Evolutionary conservation across 2,797 vertebrate species (phyloP).

Genomic region (Protosalanx chinensis): DNA sequence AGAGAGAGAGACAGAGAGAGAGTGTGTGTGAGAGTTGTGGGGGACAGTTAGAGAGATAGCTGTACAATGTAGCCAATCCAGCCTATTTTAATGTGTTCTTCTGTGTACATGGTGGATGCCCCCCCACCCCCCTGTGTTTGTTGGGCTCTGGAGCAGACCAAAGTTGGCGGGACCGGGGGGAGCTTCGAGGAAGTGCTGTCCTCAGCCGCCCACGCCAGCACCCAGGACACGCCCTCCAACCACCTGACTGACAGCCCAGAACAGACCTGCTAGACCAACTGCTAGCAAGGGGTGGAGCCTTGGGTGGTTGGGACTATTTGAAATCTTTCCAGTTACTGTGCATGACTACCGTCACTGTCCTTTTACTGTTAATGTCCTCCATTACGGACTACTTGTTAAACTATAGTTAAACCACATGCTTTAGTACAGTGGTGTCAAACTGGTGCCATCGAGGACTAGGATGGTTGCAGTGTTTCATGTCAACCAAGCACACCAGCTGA

Average conservation of each 20-base stretch:
- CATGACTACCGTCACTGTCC: no score
- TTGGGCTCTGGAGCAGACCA: conserved; percentile 75
- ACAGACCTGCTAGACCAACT: conserved; percentile 70
- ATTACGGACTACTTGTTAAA: no score
- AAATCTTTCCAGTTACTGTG: no score
- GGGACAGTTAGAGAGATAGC: not conserved
- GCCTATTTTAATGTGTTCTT: conserved; percentile 11
- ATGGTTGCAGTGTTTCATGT: no score
- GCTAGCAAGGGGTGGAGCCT: no score
- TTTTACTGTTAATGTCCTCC: no score
- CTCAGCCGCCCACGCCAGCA: conserved; percentile 87
- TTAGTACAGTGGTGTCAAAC: not conserved
- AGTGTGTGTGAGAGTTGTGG: not conserved
- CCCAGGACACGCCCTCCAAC: conserved; percentile 78
- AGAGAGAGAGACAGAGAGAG: not conserved
- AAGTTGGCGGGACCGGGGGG: conserved; percentile 82
- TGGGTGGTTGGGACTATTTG: no score
- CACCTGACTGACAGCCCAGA: conserved; percentile 69
- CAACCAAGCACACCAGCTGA: no score
- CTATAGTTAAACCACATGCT: no score
- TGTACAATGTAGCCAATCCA: not conserved
- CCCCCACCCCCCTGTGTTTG: not conserved
- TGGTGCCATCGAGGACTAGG: no score
- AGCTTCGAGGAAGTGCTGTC: conserved; percentile 96
- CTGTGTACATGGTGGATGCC: not conserved